Base-by-base conservation (phyloP, 2,888 invertebrate species). In the Mythimna lalbum region DNA sequence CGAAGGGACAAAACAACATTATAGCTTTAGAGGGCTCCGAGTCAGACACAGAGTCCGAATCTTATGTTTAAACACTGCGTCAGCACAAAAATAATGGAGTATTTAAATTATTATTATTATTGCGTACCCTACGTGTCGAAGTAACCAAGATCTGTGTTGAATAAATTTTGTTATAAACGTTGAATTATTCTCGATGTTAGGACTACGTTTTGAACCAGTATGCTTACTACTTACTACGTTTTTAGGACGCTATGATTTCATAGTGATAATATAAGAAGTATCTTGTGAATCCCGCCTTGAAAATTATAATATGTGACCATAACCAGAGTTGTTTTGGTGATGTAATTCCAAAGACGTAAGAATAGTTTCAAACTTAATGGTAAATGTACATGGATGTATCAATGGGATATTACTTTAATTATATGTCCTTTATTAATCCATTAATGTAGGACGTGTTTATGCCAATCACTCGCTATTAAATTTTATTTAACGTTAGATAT, bases 311-410 rank as follows among this genome's bases (percentile, higher is more conserved):
- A 90, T 93, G 95, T 95, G 95, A 95, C 95, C 95, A 96, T 96
- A 95, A 94, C 94, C 91, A 88, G 92, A 92, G 93, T 91, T 91
- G 93, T 95, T 95, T 94, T 95, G 95, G 95, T 95, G 95, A 95
- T 95, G 94, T 94, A 92, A 94, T 95, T 96, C 96, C 95, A 95
- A 96, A 96, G 95, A 96, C 90, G 94, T 95, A 95, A 93, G 91
- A 91, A 93, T 95, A 95, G 93, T 95, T 92, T 93, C 93, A 92
- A 92, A 90, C 90, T 90, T 91, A 90, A 92, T 90, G 88, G 87
- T 92, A 91, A 89, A 82, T 86, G 79, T 86, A 85, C 82, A 86
- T 85, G 83, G 64, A 85, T 83, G 83, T 86, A 82, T 85, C 80
- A 76, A 79, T 82, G 82, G 85, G 78, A 83, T 82, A 82, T 80